These are phyloP conservation scores for Synergus itoensis DNA, from an alignment of 2,888 invertebrate genomes.

Conservation along the genomic window DNA sequence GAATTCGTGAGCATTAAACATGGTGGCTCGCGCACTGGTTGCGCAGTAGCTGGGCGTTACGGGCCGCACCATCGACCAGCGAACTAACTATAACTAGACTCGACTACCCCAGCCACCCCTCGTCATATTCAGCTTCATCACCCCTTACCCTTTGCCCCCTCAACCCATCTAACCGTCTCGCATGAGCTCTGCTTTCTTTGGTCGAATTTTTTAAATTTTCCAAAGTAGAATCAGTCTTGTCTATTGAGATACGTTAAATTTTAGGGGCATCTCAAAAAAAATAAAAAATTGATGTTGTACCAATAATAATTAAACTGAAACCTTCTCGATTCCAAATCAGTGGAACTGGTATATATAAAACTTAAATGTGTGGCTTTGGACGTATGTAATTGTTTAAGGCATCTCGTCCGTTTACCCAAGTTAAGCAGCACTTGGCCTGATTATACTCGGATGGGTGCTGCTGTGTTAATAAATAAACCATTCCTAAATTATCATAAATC, in stretches of 20 bases:
- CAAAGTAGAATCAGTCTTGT: not conserved
- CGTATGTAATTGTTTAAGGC: too few species aligned
- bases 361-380: too few species aligned
- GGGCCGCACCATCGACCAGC: slow-evolving; percentile 66
- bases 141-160: slow-evolving; percentile 2
- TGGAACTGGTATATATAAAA: too few species aligned
- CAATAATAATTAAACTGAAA: too few species aligned
- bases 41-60: slow-evolving; percentile 67
- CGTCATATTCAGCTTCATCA: slow-evolving; percentile 37
- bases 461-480: too few species aligned
- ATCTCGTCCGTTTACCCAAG: too few species aligned
- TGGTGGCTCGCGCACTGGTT: slow-evolving; percentile 68
- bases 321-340: too few species aligned
- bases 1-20: slow-evolving; percentile 68
- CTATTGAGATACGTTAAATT: not conserved
- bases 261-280: not conserved
- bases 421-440: too few species aligned
- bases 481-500: too few species aligned
- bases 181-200: slow-evolving; percentile 17
- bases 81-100: slow-evolving; percentile 51
- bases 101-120: slow-evolving; percentile 30
- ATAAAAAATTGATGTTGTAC: too few species aligned
- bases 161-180: not conserved
- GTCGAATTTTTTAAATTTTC: not conserved
- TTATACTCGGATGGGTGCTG: too few species aligned